Percentiles rank a stretch among this genome's conserved stretches.
Conservation (phyloP, 2,113 vertebrate species). For the Hydropotes inermis region DNA sequence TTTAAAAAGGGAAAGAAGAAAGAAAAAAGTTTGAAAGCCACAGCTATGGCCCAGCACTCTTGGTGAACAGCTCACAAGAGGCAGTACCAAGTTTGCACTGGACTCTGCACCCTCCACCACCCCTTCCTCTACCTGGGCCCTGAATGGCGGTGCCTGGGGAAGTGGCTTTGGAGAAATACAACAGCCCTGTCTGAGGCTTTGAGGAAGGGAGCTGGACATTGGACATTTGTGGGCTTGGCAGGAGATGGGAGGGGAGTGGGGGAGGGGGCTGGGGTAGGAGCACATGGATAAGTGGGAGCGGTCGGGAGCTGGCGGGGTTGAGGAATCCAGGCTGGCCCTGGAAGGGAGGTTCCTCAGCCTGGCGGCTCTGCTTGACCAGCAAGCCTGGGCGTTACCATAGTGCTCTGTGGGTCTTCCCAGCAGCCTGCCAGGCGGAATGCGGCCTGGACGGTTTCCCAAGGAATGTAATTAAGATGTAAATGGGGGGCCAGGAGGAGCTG, state of each 20-base stretch:
- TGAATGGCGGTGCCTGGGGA: neutral
- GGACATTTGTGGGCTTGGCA: neutral
- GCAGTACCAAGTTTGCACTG: neutral
- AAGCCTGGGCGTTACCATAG: constrained; percentile 65
- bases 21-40: neutral
- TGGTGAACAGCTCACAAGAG: neutral
- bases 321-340: constrained; percentile 39
- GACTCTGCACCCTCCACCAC: neutral
- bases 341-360: constrained; percentile 40
- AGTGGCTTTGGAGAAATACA: neutral
- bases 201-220: neutral
- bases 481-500: constrained; percentile 61
- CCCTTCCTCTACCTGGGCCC: neutral
- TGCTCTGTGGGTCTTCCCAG: constrained; percentile 69
- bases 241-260: neutral
- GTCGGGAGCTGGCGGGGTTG: neutral
- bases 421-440: constrained; percentile 68
- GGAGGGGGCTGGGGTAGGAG: neutral
- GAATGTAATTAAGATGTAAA: constrained; percentile 83
- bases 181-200: neutral
- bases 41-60: neutral
- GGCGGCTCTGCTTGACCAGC: neutral
- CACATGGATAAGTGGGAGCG: neutral
- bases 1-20: neutral
- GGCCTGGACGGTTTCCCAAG: constrained; percentile 81